Evolutionary conservation across 35 echinoderm and acorn worm species (phyloP).

Genomic region (Heliocidaris erythrogramma): DNA sequence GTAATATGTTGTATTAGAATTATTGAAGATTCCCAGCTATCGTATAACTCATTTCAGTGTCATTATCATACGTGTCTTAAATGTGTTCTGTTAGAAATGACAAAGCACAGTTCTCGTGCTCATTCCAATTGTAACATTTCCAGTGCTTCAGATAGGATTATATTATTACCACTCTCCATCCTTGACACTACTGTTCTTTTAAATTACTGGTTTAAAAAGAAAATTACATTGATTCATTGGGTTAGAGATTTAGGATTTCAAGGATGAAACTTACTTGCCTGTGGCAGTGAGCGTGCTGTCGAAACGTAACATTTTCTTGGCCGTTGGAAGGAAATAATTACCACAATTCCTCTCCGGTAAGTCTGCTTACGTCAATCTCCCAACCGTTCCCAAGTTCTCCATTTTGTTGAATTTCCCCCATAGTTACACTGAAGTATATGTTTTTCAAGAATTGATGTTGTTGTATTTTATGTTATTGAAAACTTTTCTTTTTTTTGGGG

Average conservation of each 20-base stretch:
- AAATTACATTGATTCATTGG: neutral
- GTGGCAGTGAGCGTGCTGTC: neutral
- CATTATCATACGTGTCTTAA: neutral
- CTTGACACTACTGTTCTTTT: neutral
- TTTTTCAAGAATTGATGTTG: neutral
- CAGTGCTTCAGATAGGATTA: neutral
- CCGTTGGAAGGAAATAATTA: conserved; percentile 26
- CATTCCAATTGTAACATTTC: neutral
- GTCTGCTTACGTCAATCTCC: neutral
- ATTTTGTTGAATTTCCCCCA: neutral
- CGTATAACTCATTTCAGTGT: neutral
- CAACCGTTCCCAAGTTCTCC: neutral
- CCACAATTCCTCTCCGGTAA: conserved; percentile 42
- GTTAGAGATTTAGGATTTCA: neutral
- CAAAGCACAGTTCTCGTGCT: neutral
- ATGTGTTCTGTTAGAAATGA: neutral
- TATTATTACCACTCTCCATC: neutral
- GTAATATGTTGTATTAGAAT: neutral
- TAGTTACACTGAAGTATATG: neutral
- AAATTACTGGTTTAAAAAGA: neutral
- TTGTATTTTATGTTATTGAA: neutral
- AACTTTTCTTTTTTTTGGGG: neutral
- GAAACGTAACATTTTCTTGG: conserved; percentile 15
- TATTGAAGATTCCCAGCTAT: neutral
- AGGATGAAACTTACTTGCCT: neutral